Evolutionary conservation across 2,113 vertebrate genomes (phyloP).

Genomic region (Catharus fuscescens): DNA sequence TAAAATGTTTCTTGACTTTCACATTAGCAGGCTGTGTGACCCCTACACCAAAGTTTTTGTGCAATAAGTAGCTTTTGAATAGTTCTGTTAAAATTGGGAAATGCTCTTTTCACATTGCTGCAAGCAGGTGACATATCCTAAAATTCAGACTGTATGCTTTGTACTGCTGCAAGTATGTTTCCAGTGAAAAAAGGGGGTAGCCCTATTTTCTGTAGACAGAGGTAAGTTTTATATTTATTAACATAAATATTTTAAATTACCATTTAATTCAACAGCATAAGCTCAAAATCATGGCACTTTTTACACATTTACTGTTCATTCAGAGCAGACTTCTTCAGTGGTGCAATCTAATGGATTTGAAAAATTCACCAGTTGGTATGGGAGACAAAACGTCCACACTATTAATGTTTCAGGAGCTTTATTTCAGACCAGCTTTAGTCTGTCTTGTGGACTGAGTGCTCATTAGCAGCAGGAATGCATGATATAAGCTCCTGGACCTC

Average conservation of each 20-base stretch:
- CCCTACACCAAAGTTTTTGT: conserved; percentile 18
- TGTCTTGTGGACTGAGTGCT: background rate
- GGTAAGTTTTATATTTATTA: background rate
- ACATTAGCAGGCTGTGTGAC: conserved; percentile 29
- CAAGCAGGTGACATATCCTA: background rate
- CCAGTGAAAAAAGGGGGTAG: background rate
- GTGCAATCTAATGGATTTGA: background rate
- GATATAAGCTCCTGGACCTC: background rate
- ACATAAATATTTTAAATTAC: background rate
- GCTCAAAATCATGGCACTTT: background rate
- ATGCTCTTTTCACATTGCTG: background rate
- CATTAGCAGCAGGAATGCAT: conserved; percentile 9
- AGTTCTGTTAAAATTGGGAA: conserved; percentile 10
- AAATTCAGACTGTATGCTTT: conserved; percentile 29
- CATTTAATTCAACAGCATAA: background rate
- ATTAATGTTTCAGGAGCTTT: background rate
- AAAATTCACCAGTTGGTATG: background rate
- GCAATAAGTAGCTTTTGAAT: background rate
- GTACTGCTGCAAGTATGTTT: background rate
- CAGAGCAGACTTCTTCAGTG: background rate
- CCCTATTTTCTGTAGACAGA: background rate
- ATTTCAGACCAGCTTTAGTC: conserved; percentile 1
- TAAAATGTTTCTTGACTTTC: conserved; percentile 41
- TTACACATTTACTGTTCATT: background rate
- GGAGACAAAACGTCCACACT: background rate